Evolutionary conservation across 2,113 vertebrate species (phyloP).

Genomic region (Hirundichthys speculiger): DNA sequence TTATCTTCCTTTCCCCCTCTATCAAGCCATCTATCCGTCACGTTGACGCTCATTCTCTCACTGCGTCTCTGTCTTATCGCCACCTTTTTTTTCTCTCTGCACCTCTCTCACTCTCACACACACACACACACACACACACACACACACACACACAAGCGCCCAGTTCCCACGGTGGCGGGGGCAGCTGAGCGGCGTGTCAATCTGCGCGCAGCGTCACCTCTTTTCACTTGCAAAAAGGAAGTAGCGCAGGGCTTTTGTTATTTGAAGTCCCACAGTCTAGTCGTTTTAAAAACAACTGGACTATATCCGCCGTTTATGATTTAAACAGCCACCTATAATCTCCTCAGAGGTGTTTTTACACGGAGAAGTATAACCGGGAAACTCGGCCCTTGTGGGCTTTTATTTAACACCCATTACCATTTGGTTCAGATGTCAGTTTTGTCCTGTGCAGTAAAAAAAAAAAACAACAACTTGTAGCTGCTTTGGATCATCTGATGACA

Average conservation of each 20-base stretch:
- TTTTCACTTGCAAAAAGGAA: slow-evolving; percentile 81
- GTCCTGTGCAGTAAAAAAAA: background rate
- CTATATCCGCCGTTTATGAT: slow-evolving; percentile 77
- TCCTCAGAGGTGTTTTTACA: slow-evolving; percentile 53
- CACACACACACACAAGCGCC: slow-evolving; percentile 57
- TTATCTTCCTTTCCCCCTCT: background rate
- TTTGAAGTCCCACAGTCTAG: slow-evolving; percentile 72
- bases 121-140: slow-evolving; percentile 23
- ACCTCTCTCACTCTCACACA: background rate
- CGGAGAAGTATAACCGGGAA: background rate
- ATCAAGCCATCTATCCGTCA: slow-evolving; percentile 7
- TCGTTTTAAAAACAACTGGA: slow-evolving; percentile 75
- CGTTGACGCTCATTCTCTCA: slow-evolving; percentile 35
- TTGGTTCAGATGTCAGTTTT: slow-evolving; percentile 41
- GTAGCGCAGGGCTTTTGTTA: slow-evolving; percentile 75
- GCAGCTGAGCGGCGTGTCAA: slow-evolving; percentile 72
- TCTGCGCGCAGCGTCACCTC: slow-evolving; percentile 74
- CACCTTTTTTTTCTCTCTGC: background rate
- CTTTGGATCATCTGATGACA: too few species aligned
- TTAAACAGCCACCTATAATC: slow-evolving; percentile 58
- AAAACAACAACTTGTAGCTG: too few species aligned
- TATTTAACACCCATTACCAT: slow-evolving; percentile 15
- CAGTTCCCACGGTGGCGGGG: slow-evolving; percentile 81
- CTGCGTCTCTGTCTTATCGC: slow-evolving; percentile 18
- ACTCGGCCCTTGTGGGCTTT: slow-evolving; percentile 16